Base-by-base conservation (phyloP, 2,888 invertebrate genomes). In the Mellilla xanthometata region DNA sequence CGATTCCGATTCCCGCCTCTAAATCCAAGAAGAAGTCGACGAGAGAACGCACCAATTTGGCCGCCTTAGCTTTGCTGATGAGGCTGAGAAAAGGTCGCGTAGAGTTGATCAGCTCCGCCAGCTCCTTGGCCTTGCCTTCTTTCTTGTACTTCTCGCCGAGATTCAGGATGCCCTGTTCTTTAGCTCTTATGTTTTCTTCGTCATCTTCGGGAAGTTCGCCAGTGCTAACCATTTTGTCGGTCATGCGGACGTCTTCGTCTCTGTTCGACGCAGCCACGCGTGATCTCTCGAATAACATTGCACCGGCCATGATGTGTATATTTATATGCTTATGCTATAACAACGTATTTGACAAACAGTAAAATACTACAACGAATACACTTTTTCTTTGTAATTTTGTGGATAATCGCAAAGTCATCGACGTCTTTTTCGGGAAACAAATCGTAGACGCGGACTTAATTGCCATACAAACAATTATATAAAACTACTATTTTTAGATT, bases 31-130 rank as follows among this genome's bases (percentile, higher is more conserved):
- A 99, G 90, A 98, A 94, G 81, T 99, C 99, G 7, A 99, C 99
- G 62, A 99, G 91, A 12, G 97, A 96, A 55, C 99, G 93, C 5
- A 99, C 99, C 66, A 99, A 90, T 86, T 99, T 99, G 0, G 99
- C 99, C 39, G 99, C 99, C 89, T 99, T 99, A 23, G 99, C 99
- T 91, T 99, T 99, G 79, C 99, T 99, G 72, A 99, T 97, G 64
- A 95, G 91, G 67, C 95, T 95, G 49, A 99, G 92, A 79, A 99
- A 99, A 9, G 99, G 99, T 66, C 99, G 93, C 35, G 98, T 98
- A 52, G 95, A 95, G 90, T 97, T 97, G 72, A 99, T 99, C 58
- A 99, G 92, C 65, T 97, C 96, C 10, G 96, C 96, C 60, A 96
- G 90, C 82, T 96, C 96, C 84, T 97, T 96, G 56, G 98, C 97